Conservation (phyloP, 2,888 invertebrate species). For the Neocrepidodera transversa region DNA sequence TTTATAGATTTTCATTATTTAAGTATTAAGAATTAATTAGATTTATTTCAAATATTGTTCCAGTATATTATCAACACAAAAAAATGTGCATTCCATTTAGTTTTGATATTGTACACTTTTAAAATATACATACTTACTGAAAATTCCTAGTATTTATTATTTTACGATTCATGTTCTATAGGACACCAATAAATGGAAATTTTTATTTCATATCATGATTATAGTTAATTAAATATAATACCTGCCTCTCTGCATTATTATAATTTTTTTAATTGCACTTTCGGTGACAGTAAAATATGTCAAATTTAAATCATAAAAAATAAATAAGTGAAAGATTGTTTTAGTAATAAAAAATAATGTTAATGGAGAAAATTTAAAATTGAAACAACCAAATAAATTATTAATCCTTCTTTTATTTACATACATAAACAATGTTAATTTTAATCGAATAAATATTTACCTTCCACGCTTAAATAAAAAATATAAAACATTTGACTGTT, state of each 20-base stretch:
- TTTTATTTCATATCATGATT: no score
- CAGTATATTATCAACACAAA: no score
- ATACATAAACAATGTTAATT: conserved; percentile 28
- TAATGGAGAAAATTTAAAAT: not conserved
- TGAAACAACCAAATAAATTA: not conserved
- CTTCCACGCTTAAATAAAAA: conserved; percentile 22
- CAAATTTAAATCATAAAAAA: no score
- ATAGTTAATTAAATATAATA: no score
- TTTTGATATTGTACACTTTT: conserved; percentile 22
- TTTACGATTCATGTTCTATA: no score
- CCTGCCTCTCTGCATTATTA: no score
- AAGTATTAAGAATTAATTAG: not conserved
- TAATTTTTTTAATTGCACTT: no score
- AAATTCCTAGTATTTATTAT: not conserved
- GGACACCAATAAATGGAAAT: no score
- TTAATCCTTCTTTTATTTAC: conserved; percentile 19
- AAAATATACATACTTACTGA: conserved; percentile 10
- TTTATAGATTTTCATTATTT: conserved; percentile 1
- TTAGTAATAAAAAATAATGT: no score
- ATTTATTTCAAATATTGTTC: not conserved
- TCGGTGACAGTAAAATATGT: no score
- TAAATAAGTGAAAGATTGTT: no score
- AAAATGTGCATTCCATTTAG: conserved; percentile 19
- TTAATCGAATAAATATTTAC: conserved; percentile 23
- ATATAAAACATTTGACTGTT: conserved; percentile 25